Evolutionary conservation across 2,888 invertebrate species (phyloP), one percentile per base, ranked within the genome.

Genomic region (Euphydryas editha): DNA sequence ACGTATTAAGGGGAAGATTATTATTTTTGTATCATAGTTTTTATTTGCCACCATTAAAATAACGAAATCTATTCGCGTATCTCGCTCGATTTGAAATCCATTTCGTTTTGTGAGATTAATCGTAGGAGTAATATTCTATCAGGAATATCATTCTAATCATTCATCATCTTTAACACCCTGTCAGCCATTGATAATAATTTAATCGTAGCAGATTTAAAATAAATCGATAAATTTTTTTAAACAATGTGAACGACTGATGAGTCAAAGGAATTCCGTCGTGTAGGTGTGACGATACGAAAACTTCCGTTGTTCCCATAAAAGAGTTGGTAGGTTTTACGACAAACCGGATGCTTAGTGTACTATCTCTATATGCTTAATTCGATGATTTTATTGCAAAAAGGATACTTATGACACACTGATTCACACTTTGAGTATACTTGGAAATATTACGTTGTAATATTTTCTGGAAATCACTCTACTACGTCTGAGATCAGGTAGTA

Each of bases 271-370:
- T 85, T 83, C 79, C 75, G 67, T 75, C 80, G 76, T 80, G 83
- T 84, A 80, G 82, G 80, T 76, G 80, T 81, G 76, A 81, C 81
- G 83, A 81, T 76, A 73, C 76, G 80, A 81, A 81, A 81, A 84
- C 87, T 89, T 90, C 90, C 90, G 87, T 72, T 75, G 83, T 83
- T 83, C 83, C 81, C 81, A 81, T 81, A 81, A 81, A 80, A 76
- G 76, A 74, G 76, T 59, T 56, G 73, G 78, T 81, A 83, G 77
- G 79, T 77, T 78, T 79, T 77, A 77, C 78, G 76, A 68, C 78
- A 71, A 71, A 80, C 87, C 88, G 90, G 90, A 90, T 81, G 79
- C 79, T 67, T 39, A 11, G 39, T 39, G 80, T 77, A 58, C 81
- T 85, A 83, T 83, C 80, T 77, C 36, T 15, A 46, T 56, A 49